Conservation (phyloP, 23 tunicate species). For the Clavelina lepadiformis region DNA sequence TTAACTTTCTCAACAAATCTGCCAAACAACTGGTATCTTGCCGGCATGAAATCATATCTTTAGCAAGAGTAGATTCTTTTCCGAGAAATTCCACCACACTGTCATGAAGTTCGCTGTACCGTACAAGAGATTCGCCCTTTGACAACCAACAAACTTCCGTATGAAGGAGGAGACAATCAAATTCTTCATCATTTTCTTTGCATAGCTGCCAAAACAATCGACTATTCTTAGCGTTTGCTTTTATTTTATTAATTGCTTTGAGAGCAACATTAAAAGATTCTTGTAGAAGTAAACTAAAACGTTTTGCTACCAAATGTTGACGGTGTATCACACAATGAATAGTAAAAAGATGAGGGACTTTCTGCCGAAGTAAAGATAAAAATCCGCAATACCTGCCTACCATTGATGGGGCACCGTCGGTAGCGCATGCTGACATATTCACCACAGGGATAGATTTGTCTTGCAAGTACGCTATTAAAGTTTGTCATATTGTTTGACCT, state of each 20-base stretch:
- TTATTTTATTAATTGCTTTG: slow-evolving; percentile 22
- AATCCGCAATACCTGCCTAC: slow-evolving; percentile 26
- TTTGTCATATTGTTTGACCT: slow-evolving; percentile 20
- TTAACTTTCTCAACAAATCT: slow-evolving; percentile 29
- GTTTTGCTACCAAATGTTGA: slow-evolving; percentile 21
- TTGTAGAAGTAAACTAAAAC: slow-evolving; percentile 9
- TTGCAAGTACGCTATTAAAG: slow-evolving; percentile 25
- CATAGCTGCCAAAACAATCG: slow-evolving; percentile 12
- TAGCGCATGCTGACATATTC: slow-evolving; percentile 27
- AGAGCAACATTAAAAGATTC: slow-evolving; percentile 18
- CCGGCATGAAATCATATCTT: slow-evolving; percentile 32
- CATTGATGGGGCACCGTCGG: slow-evolving; percentile 25
- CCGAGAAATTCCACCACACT: slow-evolving; percentile 26
- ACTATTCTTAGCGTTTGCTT: slow-evolving; percentile 21
- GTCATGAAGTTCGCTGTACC: slow-evolving; percentile 13
- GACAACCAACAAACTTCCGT: slow-evolving; percentile 12
- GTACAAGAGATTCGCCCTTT: neutral
- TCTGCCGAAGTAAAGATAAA: slow-evolving; percentile 30
- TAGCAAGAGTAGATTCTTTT: slow-evolving; percentile 23
- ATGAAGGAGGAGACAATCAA: slow-evolving; percentile 5
- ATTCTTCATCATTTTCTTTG: slow-evolving; percentile 1
- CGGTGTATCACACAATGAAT: slow-evolving; percentile 43
- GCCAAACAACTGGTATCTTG: slow-evolving; percentile 30
- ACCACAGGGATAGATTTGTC: slow-evolving; percentile 26
- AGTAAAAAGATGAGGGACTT: slow-evolving; percentile 9